These are phyloP conservation scores for Alcis repandata DNA, from an alignment of 2,888 invertebrate species.

Conservation along the genomic window DNA sequence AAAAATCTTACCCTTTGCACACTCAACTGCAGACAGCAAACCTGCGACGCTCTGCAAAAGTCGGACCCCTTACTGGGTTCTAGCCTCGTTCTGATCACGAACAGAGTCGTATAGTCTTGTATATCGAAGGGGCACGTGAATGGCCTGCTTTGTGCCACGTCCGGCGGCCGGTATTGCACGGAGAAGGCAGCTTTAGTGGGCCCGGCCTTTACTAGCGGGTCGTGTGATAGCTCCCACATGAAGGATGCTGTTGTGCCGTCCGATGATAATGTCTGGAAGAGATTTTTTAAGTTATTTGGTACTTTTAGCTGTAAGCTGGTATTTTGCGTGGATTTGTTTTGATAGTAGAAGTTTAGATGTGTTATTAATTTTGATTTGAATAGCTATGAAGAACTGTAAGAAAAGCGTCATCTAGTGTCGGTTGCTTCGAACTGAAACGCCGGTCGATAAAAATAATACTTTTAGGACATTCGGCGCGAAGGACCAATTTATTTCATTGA, in stretches of 20 bases:
- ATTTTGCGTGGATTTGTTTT: no score
- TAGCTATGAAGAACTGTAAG: no score
- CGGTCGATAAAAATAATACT: no score
- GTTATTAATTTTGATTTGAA: no score
- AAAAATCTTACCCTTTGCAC: slow-evolving; percentile 87
- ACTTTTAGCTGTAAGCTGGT: no score
- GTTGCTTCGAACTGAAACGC: no score
- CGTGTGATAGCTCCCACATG: slow-evolving; percentile 93
- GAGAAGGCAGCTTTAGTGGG: slow-evolving; percentile 82
- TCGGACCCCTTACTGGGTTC: slow-evolving; percentile 93
- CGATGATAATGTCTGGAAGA: slow-evolving; percentile 89
- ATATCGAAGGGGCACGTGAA: slow-evolving; percentile 92
- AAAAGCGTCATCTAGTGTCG: no score
- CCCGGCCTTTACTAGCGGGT: slow-evolving; percentile 86
- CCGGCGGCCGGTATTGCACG: slow-evolving; percentile 66
- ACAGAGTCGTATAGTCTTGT: slow-evolving; percentile 94
- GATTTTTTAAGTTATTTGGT: no score
- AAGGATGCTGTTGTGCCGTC: slow-evolving; percentile 92
- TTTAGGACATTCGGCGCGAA: no score
- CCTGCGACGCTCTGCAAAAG: slow-evolving; percentile 95
- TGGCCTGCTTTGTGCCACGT: slow-evolving; percentile 43
- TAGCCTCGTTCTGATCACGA: slow-evolving; percentile 91
- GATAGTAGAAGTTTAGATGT: no score
- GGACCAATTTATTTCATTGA: no score
- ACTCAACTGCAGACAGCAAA: slow-evolving; percentile 93